A percentile compares a stretch with the other conserved stretches of the same genome.
These are phyloP conservation scores for Eudorcas thomsonii DNA, from an alignment of 2,113 vertebrate genomes.

Conservation along the genomic window DNA sequence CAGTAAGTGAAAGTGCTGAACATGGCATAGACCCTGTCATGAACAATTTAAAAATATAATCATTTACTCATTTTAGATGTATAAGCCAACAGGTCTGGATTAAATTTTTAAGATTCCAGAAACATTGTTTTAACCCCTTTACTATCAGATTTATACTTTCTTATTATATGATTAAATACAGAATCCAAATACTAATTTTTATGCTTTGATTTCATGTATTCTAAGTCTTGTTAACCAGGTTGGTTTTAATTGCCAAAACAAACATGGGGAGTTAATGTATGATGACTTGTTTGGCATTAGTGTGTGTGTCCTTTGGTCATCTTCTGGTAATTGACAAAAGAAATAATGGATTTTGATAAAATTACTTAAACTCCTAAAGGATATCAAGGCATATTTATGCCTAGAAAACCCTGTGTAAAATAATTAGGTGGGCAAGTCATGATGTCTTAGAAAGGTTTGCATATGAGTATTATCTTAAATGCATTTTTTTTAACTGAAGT, in stretches of 20 bases:
- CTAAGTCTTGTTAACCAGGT: conserved; percentile 7
- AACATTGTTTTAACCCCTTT: conserved; percentile 28
- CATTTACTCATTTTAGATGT: not conserved
- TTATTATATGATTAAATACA: conserved; percentile 15
- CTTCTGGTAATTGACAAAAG: not conserved
- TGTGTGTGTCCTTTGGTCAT: not conserved
- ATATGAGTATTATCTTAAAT: not conserved
- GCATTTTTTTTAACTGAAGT: not conserved
- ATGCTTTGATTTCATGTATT: not conserved
- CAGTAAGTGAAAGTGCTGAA: not conserved
- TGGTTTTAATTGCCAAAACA: not conserved
- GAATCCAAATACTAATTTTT: conserved; percentile 21
- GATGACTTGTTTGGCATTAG: not conserved
- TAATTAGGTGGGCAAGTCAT: not conserved
- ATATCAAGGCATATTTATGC: not conserved
- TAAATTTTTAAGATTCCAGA: conserved; percentile 21
- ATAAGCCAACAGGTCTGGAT: not conserved
- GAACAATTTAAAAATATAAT: conserved; percentile 16
- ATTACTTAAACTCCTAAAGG: not conserved
- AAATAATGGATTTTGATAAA: not conserved
- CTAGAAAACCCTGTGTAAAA: not conserved
- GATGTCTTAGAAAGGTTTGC: not conserved
- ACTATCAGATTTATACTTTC: not conserved
- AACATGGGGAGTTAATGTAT: not conserved
- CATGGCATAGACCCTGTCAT: not conserved